Percentiles rank a stretch among this genome's conserved stretches.
phyloP scores from a whole-genome alignment of 2,113 vertebrate species.

The Brienomyrus brachyistius region DNA sequence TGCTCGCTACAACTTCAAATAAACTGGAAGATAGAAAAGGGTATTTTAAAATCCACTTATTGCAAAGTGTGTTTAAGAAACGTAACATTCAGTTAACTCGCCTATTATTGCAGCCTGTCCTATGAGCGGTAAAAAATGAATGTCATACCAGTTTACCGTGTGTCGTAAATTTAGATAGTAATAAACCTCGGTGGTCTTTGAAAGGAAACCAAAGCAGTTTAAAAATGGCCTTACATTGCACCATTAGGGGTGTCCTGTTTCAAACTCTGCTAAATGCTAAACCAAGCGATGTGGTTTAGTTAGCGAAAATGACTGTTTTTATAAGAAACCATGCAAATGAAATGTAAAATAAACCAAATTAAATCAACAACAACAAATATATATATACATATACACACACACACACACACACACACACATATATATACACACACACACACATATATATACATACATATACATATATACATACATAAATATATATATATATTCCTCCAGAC shows the following conservation, averaged over 20 bases:
- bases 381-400: too few relatives aligned
- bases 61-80: constrained; percentile 52
- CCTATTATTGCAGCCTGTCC: constrained; percentile 48
- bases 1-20: constrained; percentile 49
- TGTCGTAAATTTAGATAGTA: constrained; percentile 38
- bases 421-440: too few relatives aligned
- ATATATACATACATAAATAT: too few relatives aligned
- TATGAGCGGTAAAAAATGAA: constrained; percentile 40
- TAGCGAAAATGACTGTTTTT: neutral
- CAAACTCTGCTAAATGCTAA: neutral
- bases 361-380: neutral
- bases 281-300: neutral
- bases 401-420: too few relatives aligned
- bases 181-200: constrained; percentile 24
- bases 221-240: constrained; percentile 3
- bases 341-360: neutral
- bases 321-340: neutral
- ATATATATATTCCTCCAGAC: neutral
- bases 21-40: constrained; percentile 39
- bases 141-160: constrained; percentile 46
- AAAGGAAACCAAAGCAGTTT: constrained; percentile 24
- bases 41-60: constrained; percentile 46
- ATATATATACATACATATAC: too few relatives aligned
- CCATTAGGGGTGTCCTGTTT: neutral
- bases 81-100: constrained; percentile 51